phyloP scores from a whole-genome alignment of 2,797 vertebrate genomes.

The Pangasius macronema region DNA sequence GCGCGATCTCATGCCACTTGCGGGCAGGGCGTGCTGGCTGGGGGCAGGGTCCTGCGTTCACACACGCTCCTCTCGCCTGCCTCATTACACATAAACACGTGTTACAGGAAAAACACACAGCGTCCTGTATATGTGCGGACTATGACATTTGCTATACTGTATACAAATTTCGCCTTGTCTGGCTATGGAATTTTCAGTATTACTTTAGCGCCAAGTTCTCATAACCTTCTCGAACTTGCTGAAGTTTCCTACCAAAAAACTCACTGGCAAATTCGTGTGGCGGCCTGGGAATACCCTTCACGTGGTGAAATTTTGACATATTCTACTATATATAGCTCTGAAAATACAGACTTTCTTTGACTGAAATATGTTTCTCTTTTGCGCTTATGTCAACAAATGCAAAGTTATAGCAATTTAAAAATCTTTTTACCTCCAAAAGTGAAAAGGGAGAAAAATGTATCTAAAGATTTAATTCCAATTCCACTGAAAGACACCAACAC shows the following conservation, averaged over 20 bases:
- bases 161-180: neutral
- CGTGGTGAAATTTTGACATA: neutral
- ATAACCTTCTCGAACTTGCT: neutral
- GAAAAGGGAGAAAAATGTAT: neutral
- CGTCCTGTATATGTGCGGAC: slow-evolving; percentile 23
- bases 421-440: neutral
- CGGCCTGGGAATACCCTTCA: neutral
- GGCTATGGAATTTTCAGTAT: neutral
- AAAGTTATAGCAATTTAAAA: neutral
- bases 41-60: slow-evolving; percentile 62
- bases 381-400: too few species aligned
- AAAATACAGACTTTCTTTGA: neutral
- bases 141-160: slow-evolving; percentile 2
- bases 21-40: slow-evolving; percentile 71
- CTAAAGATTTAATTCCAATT: neutral
- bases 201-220: neutral
- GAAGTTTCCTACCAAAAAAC: neutral
- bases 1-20: slow-evolving; percentile 79
- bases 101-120: slow-evolving; percentile 63
- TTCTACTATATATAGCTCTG: neutral
- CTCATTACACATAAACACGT: slow-evolving; percentile 67
- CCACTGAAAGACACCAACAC: neutral
- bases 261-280: neutral
- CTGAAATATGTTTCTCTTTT: neutral
- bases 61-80: slow-evolving; percentile 73